phyloP scores from a whole-genome alignment of 1,140 invertebrate species.

The Vanessa tameamea region DNA sequence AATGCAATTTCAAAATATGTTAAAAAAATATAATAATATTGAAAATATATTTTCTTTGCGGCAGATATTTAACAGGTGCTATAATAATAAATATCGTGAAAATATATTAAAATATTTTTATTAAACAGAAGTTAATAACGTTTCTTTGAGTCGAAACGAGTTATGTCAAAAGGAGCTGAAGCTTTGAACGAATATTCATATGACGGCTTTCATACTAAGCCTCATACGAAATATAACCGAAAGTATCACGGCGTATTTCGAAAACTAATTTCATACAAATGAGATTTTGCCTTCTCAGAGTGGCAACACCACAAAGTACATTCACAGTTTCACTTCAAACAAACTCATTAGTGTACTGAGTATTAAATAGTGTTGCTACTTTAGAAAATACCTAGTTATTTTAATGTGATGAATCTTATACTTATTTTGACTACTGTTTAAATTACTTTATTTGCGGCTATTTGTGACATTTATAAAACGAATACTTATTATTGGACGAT shows the following conservation, averaged over 20 bases:
- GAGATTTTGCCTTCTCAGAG: constrained; percentile 46
- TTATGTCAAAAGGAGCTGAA: not conserved
- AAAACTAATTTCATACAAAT: constrained; percentile 56
- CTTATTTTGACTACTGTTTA: constrained; percentile 9
- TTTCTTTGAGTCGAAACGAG: constrained; percentile 23
- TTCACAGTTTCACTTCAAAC: constrained; percentile 47
- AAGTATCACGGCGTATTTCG: constrained; percentile 36
- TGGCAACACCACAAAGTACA: constrained; percentile 41
- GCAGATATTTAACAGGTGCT: not conserved
- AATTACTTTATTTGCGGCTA: not conserved
- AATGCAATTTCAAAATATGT: no score
- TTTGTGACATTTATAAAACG: no score
- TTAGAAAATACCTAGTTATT: constrained; percentile 39
- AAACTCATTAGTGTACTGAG: constrained; percentile 51
- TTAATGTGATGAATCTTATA: constrained; percentile 34
- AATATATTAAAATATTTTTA: constrained; percentile 14
- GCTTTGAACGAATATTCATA: constrained; percentile 17
- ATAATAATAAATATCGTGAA: not conserved
- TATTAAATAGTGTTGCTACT: constrained; percentile 39
- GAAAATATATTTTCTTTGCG: not conserved
- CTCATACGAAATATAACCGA: constrained; percentile 26
- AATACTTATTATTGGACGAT: no score
- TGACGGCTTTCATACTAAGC: constrained; percentile 18
- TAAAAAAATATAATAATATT: not conserved
- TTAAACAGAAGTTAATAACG: constrained; percentile 24